Evolutionary conservation across 2,797 vertebrate species (phyloP), one percentile per base, ranked within the genome.

Genomic region (Mareca penelope): DNA sequence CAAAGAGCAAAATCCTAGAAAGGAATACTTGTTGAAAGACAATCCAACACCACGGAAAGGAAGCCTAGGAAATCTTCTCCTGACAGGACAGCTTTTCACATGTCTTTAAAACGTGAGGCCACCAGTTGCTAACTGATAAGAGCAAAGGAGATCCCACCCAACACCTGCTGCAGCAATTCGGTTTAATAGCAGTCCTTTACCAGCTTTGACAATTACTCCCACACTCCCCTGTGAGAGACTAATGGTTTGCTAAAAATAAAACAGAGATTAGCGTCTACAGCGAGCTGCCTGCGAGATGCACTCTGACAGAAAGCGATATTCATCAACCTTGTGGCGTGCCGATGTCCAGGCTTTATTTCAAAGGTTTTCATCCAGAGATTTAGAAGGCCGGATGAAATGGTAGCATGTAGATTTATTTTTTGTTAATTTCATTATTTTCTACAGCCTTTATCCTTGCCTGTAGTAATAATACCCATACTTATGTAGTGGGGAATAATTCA

Each of bases 191-290:
- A 97, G 92, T 96, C 95, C 96, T 97, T 95, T 95, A 92, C 92
- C 64, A 95, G 83, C 96, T 96, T 90, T 96, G 97, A 97, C 95
- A 97, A 98, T 97, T 97, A 97, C 95, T 97, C 97, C 97, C 95
- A 98, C 97, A 68, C 95, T 97, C 96, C 91, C 87, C 90, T 67
- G 88, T 81, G 93, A 98, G 96, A 97, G 95, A 95, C 96, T 98
- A 98, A 98, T 98, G 96, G 96, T 92, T 97, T 96, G 95, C 97
- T 98, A 98, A 98, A 98, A 98, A 98, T 98, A 98, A 97, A 96
- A 67, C 22, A 1, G 84, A 97, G 96, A 96, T 97, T 93, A 88
- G 79, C n/a, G 28, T 83, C 72, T 95, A 60, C 68, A 89, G 59
- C 7, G 5, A 95, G 60, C 46, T 55, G 72, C 29, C 55, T 9